Evolutionary conservation across 2,888 invertebrate genomes (phyloP).

Genomic region (Microctonus hyperodae): DNA sequence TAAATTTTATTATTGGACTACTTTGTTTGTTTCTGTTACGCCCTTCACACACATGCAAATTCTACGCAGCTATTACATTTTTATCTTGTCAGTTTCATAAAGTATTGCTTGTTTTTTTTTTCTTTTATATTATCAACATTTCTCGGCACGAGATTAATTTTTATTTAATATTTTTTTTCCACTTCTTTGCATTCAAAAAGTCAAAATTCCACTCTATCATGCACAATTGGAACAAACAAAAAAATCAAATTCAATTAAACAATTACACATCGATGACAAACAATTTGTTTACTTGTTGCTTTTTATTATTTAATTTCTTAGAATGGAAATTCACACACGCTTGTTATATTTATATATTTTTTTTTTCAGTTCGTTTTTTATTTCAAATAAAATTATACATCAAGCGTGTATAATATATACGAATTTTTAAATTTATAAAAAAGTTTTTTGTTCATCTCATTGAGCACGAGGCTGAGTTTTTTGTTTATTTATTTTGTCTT

Average conservation of each 20-base stretch:
- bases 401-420: neutral
- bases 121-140: neutral
- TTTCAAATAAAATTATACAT: neutral
- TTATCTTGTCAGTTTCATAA: neutral
- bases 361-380: neutral
- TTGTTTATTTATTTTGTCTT: slow-evolving; percentile 33
- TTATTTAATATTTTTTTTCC: neutral
- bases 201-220: neutral
- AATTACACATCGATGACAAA: neutral
- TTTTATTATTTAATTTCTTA: neutral
- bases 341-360: no score
- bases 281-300: neutral
- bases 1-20: no score
- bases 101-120: slow-evolving; percentile 9
- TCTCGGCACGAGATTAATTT: neutral
- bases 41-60: neutral
- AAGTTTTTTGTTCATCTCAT: slow-evolving; percentile 31
- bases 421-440: neutral
- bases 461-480: slow-evolving; percentile 45
- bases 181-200: neutral
- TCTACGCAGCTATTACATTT: neutral
- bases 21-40: neutral
- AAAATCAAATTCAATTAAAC: neutral
- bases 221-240: neutral
- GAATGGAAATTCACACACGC: neutral